A percentile compares a stretch with the other conserved stretches of the same genome.
These are phyloP conservation scores for Paralichthys olivaceus DNA, from an alignment of 2,113 vertebrate genomes.

Conservation along the genomic window DNA sequence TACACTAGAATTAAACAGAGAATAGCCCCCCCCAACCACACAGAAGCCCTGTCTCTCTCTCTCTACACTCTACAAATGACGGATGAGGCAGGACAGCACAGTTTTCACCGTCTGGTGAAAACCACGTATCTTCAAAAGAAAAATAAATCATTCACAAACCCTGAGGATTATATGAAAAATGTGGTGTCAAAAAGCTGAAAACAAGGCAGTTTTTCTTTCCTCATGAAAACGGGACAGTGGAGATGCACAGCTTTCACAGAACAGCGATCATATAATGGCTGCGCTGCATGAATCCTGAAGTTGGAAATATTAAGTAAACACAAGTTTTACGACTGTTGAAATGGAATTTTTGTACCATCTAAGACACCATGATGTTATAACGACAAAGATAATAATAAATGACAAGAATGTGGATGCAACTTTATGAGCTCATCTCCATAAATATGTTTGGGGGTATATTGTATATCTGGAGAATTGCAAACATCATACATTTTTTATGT, in stretches of 20 bases:
- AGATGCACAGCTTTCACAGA: not conserved
- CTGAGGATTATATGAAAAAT: constrained; percentile 1
- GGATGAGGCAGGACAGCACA: not conserved
- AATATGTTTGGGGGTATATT: not conserved
- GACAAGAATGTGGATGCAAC: not conserved
- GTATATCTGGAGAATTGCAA: not conserved
- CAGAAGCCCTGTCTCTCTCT: not conserved
- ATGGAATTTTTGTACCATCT: not conserved
- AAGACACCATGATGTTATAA: not conserved
- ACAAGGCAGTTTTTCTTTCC: constrained; percentile 9
- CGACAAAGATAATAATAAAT: not conserved
- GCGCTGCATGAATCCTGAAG: not conserved
- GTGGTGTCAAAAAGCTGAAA: not conserved
- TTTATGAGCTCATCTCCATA: not conserved
- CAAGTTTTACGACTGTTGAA: not conserved
- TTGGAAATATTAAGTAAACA: not conserved
- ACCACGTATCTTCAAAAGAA: not conserved
- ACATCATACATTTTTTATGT: not conserved
- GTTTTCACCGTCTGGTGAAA: not conserved
- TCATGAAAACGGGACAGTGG: not conserved
- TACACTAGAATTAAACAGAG: not conserved
- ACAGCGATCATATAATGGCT: not conserved
- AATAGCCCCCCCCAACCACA: not conserved
- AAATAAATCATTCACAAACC: not conserved
- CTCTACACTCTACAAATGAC: constrained; percentile 1